These are phyloP conservation scores for Cyclura pinguis DNA, from an alignment of 2,797 vertebrate genomes.

Conservation along the genomic window DNA sequence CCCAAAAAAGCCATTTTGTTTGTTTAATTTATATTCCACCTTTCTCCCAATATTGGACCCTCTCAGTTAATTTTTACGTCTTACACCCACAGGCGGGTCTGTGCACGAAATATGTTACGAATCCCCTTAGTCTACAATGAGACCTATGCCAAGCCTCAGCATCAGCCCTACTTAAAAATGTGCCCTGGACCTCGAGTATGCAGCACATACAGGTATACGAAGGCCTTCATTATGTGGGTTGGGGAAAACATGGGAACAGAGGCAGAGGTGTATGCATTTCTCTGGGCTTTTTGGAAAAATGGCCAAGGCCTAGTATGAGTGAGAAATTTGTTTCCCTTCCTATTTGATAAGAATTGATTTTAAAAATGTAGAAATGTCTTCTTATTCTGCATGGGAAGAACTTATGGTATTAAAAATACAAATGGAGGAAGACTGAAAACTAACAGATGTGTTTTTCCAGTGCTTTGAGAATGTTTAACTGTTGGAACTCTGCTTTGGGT, in stretches of 20 bases:
- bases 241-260: neutral
- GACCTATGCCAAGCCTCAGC: conserved; percentile 71
- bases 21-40: no score
- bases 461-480: no score
- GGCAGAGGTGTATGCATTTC: neutral
- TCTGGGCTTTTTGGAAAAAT: neutral
- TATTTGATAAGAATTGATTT: neutral
- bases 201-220: conserved; percentile 76
- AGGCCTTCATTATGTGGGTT: neutral
- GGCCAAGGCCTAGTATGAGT: neutral
- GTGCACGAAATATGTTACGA: conserved; percentile 66
- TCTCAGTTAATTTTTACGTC: conserved; percentile 22
- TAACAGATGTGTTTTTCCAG: no score
- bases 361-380: neutral
- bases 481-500: no score
- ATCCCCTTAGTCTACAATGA: conserved; percentile 76
- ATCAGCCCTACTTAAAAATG: conserved; percentile 75
- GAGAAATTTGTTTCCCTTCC: neutral
- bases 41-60: no score
- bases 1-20: no score
- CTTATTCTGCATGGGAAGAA: neutral
- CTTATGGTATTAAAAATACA: neutral
- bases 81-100: conserved; percentile 63
- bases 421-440: neutral
- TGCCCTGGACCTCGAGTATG: conserved; percentile 71